phyloP scores from a whole-genome alignment of 1,140 invertebrate genomes.

The Ganaspis sp. region DNA sequence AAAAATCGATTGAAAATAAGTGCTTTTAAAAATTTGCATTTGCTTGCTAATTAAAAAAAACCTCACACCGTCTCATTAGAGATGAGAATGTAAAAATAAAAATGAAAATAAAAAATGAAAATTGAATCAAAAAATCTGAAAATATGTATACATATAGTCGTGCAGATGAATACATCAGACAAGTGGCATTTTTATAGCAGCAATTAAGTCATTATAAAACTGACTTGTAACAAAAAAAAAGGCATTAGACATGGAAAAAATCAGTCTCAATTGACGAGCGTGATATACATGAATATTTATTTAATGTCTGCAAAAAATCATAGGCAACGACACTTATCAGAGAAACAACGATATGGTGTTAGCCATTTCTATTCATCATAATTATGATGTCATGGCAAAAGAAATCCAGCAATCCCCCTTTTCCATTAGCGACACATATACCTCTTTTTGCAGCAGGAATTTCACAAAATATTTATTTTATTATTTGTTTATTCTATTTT shows the following conservation, averaged over 20 bases:
- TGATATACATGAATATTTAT: conserved; percentile 19
- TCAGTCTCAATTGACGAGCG: not conserved
- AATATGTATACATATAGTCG: not conserved
- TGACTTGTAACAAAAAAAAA: not conserved
- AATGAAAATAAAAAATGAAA: too few species aligned
- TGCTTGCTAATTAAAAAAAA: too few species aligned
- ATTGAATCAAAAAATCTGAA: too few species aligned
- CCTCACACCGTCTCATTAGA: too few species aligned
- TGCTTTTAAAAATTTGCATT: too few species aligned
- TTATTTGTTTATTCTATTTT: too few species aligned
- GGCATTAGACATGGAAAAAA: conserved; percentile 30
- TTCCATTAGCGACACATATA: not conserved
- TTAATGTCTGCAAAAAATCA: not conserved
- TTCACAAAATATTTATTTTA: too few species aligned
- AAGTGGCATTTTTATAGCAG: not conserved
- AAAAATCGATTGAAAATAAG: too few species aligned
- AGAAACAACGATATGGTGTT: conserved; percentile 68
- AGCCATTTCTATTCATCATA: conserved; percentile 61
- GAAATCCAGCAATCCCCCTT: conserved; percentile 35
- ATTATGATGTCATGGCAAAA: not conserved
- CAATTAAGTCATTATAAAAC: not conserved
- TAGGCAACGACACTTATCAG: not conserved
- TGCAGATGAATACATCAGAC: not conserved
- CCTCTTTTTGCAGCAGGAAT: not conserved
- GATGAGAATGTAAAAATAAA: too few species aligned